phyloP scores from a whole-genome alignment of 2,888 invertebrate genomes.

The Gerosis bhagava region DNA sequence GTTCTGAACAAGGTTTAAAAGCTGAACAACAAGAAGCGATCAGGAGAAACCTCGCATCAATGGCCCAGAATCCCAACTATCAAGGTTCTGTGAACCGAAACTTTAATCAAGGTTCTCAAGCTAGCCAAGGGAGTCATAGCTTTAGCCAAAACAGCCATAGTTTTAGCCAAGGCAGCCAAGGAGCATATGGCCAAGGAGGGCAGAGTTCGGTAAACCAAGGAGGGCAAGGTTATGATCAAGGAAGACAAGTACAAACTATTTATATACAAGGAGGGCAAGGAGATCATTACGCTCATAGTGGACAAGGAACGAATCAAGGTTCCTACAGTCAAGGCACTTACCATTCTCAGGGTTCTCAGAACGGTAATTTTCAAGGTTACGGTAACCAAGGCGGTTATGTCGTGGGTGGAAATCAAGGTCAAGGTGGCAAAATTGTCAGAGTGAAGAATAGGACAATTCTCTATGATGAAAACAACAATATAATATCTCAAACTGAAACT shows the following conservation, averaged over 20 bases:
- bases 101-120: constrained; percentile 29
- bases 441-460: constrained; percentile 59
- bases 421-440: constrained; percentile 42
- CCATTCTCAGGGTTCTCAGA: constrained; percentile 26
- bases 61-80: constrained; percentile 37
- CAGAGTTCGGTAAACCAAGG: constrained; percentile 15
- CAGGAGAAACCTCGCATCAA: constrained; percentile 47
- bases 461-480: constrained; percentile 67
- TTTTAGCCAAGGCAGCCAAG: neutral
- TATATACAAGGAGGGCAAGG: constrained; percentile 25
- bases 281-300: constrained; percentile 21
- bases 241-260: constrained; percentile 34
- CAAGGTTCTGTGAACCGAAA: constrained; percentile 33
- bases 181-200: constrained; percentile 23
- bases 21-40: constrained; percentile 59
- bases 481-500: constrained; percentile 71
- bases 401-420: constrained; percentile 41
- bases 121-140: constrained; percentile 28
- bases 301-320: constrained; percentile 23
- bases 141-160: too few relatives aligned
- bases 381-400: constrained; percentile 31
- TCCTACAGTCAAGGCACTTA: constrained; percentile 26
- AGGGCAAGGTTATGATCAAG: constrained; percentile 24
- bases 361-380: too few relatives aligned
- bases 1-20: constrained; percentile 48